Evolutionary conservation across 2,113 vertebrate species (phyloP), one percentile per base, ranked within the genome.

Genomic region (Orientallactaga bullata): DNA sequence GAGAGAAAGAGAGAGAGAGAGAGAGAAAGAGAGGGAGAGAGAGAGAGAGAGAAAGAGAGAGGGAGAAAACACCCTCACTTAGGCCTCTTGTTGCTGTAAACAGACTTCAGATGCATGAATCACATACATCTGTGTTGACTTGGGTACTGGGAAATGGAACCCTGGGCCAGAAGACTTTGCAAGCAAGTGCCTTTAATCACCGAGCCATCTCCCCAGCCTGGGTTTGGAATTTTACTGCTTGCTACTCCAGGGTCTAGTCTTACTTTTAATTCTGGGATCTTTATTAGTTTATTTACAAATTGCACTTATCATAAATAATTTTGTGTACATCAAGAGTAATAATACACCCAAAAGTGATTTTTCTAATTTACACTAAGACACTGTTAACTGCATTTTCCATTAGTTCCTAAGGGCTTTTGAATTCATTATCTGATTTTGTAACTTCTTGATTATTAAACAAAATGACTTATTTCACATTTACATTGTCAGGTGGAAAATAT

Each of bases 311-410:
- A 7, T 3, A 74, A 88, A 83, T 0, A 91, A n/a, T 51, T 78
- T 71, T 55, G 73, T 26, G 12, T 28, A 82, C 21, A 90, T 63
- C 80, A 76, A 73, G 16, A 61, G 16, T 66, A 60, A 87, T 23
- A 79, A 92, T 63, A 15, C 24, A 80, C 12, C 23, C 4, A 55
- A 81, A 76, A 81, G 28, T 18, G n/a, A 83, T 85, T 80, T 80
- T 91, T 58, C 23, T 90, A 85, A 74, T 82, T 92, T 88, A 92
- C 12, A 89, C 26, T 81, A 85, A 95, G 73, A 94, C 89, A 72
- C 37, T 10, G 85, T 1, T 66, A 93, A 74, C 16, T 47, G 11
- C 26, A 94, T 8, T 4, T 95, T 86, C 69, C 24, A 71, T 73
- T 85, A 85, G 65, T 80, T 74, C 77, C 86, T 76, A 79, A 90